A percentile compares a stretch with the other conserved stretches of the same genome.
Evolutionary conservation across 2,888 invertebrate species (phyloP).

Genomic region (Macrosiphum euphorbiae): DNA sequence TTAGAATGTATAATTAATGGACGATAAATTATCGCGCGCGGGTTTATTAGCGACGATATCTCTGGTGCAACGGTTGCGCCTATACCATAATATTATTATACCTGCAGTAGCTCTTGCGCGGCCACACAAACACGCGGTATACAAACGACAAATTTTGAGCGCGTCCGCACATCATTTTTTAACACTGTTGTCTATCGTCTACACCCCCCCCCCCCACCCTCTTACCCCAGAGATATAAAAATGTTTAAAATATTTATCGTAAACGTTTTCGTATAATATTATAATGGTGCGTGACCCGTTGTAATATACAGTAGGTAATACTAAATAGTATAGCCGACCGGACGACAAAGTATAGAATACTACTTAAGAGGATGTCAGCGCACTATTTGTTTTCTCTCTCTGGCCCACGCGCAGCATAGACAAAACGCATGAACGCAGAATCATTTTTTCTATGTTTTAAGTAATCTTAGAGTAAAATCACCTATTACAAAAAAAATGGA

Average conservation of each 20-base stretch:
- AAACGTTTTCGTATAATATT: neutral
- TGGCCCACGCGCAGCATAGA: too few species aligned
- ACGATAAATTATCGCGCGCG: slow-evolving; percentile 11
- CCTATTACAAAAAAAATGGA: too few species aligned
- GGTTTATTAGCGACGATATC: slow-evolving; percentile 34
- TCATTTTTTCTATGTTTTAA: too few species aligned
- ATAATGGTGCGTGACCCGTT: neutral
- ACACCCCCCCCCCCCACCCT: neutral
- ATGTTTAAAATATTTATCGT: neutral
- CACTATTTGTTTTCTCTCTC: too few species aligned
- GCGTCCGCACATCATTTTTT: neutral
- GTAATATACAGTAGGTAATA: too few species aligned
- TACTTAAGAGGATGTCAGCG: too few species aligned
- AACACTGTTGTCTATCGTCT: neutral
- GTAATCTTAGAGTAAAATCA: too few species aligned
- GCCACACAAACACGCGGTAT: neutral
- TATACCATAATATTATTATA: too few species aligned
- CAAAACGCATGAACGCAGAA: too few species aligned
- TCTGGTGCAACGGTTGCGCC: neutral
- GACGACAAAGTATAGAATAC: neutral
- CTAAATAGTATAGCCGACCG: too few species aligned
- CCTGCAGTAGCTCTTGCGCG: too few species aligned
- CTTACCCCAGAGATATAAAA: neutral
- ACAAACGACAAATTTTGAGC: neutral
- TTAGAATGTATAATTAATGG: slow-evolving; percentile 33